phyloP scores from a whole-genome alignment of 2,888 invertebrate species.

The Lepas anatifera region DNA sequence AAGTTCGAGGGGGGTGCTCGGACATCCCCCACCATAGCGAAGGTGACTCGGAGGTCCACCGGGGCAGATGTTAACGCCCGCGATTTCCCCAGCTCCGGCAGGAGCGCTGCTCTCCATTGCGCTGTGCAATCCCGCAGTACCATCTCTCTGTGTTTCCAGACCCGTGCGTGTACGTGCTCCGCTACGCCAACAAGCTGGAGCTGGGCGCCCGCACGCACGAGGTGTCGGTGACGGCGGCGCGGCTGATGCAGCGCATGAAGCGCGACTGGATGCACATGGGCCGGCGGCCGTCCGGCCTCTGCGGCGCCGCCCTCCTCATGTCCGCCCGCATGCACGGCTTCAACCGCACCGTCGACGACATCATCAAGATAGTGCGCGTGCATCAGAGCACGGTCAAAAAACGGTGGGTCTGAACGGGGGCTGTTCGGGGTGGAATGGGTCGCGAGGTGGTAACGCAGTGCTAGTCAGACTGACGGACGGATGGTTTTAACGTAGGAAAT shows the following conservation, averaged over 20 bases:
- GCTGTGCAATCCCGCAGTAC: too few relatives aligned
- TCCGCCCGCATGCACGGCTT: constrained; percentile 78
- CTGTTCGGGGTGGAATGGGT: too few relatives aligned
- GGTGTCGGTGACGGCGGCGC: constrained; percentile 85
- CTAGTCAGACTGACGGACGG: too few relatives aligned
- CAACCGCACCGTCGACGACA: constrained; percentile 68
- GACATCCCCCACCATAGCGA: too few relatives aligned
- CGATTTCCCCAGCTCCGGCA: too few relatives aligned
- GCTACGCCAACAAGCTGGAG: constrained; percentile 86
- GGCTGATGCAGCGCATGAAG: constrained; percentile 94
- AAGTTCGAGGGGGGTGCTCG: too few relatives aligned
- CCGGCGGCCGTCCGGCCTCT: constrained; percentile 87
- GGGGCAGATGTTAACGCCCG: too few relatives aligned
- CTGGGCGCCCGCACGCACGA: constrained; percentile 87
- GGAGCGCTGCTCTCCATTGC: too few relatives aligned
- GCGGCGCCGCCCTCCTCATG: constrained; percentile 66
- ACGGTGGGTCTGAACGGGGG: too few relatives aligned
- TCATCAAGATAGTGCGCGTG: constrained; percentile 88
- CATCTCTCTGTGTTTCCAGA: constrained; percentile 34
- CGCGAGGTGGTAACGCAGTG: too few relatives aligned
- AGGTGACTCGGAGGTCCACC: too few relatives aligned
- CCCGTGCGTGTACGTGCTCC: constrained; percentile 87
- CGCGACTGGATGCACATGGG: constrained; percentile 95
- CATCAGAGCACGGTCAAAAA: constrained; percentile 87
- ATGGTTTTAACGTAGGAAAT: too few relatives aligned